phyloP scores from a whole-genome alignment of 2,797 vertebrate genomes.

The Etheostoma nigrum region DNA sequence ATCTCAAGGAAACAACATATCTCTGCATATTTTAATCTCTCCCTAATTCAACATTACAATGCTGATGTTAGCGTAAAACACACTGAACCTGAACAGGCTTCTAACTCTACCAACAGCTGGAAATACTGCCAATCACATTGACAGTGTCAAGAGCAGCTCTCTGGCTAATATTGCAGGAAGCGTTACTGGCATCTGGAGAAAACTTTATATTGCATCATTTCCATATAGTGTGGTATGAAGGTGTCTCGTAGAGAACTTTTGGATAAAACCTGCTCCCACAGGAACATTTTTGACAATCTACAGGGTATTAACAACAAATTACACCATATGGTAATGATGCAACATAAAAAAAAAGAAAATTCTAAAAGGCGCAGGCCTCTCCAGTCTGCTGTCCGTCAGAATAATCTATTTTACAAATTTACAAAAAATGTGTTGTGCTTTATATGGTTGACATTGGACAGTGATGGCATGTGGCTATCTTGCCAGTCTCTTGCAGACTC shows the following conservation, averaged over 20 bases:
- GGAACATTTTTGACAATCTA: constrained; percentile 43
- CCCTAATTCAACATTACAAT: constrained; percentile 37
- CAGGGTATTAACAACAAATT: constrained; percentile 48
- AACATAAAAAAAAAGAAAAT: too few relatives aligned
- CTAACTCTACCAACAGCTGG: constrained; percentile 60
- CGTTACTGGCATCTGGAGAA: constrained; percentile 58
- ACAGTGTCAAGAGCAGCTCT: constrained; percentile 48
- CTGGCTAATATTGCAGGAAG: constrained; percentile 35
- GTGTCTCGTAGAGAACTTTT: constrained; percentile 29
- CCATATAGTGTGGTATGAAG: constrained; percentile 45
- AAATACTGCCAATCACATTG: constrained; percentile 63
- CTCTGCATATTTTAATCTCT: constrained; percentile 33
- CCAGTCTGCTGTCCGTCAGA: too few relatives aligned
- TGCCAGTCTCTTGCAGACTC: too few relatives aligned
- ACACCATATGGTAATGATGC: constrained; percentile 54
- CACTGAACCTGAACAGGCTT: constrained; percentile 24
- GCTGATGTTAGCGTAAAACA: constrained; percentile 54
- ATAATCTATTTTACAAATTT: too few relatives aligned
- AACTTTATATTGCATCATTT: constrained; percentile 43
- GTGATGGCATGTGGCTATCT: too few relatives aligned
- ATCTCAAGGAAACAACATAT: constrained; percentile 28
- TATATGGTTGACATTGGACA: too few relatives aligned
- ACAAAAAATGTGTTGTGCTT: too few relatives aligned
- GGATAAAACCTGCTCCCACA: constrained; percentile 35
- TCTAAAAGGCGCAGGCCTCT: too few relatives aligned